Base-by-base conservation (phyloP, 2,888 invertebrate genomes). In the Sarcophaga variegata region DNA sequence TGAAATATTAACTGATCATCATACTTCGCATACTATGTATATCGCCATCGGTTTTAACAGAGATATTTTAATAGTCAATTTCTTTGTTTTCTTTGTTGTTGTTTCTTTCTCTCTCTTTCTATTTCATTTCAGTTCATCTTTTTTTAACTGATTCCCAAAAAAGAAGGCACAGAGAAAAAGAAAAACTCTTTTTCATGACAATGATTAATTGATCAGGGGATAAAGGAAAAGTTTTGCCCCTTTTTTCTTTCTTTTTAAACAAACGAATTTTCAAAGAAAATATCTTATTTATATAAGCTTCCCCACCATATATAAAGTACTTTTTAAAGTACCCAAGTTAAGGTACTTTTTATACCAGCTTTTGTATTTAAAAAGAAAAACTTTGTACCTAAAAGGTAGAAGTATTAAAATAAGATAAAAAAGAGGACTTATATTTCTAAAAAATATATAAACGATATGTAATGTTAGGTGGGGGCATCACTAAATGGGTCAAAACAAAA, bases 11-110 rank as follows among this genome's bases (percentile, higher is more conserved):
- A 84, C 81, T 78, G 81, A 83, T 83, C 78, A 83, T 83, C 78
- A 76, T 71, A 54, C 54, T 54, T 74, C 80, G 6, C 25, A 37
- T 37, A 2, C 54, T 71, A 71, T 22, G 22, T 22, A 22, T 22
- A 22, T 70, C 70, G 71, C 70, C 70, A 25, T 11, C 37, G 25
- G 69, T 54, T 49, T 72, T 80, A 86, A 83, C 80, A 83, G 25
- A 86, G 83, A 86, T 86, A 86, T 83, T 86, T 86, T 86, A 78
- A 86, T 86, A 86, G 86, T 78, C 69, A 67, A 74, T 81, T 69
- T 62, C 59, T 63, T 49, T 60, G 20, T 8, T 75, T 60, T 47
- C 6, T 27, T 49, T 14, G 37, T 12, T 66, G 1, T 49, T n/a
- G n/a, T 14, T 6, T 27, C 5, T 12, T 17, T 59, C 49, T 69